Percentiles rank a stretch among this genome's conserved stretches.
Evolutionary conservation across 2,113 vertebrate genomes (phyloP).

Genomic region (Uria aalge): DNA sequence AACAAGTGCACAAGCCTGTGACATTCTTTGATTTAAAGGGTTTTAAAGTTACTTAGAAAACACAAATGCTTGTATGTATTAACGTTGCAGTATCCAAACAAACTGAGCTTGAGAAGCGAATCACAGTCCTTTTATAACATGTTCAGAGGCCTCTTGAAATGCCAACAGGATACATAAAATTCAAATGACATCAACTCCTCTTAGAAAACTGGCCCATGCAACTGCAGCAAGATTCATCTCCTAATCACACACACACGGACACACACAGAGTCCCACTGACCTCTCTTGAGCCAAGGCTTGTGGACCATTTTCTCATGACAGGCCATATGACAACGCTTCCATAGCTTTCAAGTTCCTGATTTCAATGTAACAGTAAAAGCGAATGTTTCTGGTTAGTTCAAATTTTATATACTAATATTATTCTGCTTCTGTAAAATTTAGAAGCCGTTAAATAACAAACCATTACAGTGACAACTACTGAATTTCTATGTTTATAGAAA

Average conservation of each 20-base stretch:
- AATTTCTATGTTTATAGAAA: slow-evolving; percentile 28
- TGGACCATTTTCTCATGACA: neutral
- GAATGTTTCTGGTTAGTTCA: neutral
- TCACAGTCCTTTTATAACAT: neutral
- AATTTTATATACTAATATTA: neutral
- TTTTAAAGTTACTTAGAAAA: neutral
- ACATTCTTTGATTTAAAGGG: neutral
- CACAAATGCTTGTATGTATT: neutral
- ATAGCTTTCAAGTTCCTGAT: neutral
- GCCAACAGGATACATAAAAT: neutral
- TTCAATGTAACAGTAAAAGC: neutral
- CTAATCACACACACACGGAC: neutral
- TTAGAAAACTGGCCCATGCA: neutral
- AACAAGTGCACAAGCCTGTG: neutral
- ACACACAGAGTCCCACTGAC: neutral
- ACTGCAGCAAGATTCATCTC: neutral
- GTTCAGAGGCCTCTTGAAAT: neutral
- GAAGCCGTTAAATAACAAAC: slow-evolving; percentile 30
- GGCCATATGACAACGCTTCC: neutral
- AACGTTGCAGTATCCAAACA: neutral
- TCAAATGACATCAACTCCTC: neutral
- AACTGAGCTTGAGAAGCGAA: neutral
- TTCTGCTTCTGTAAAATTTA: slow-evolving; percentile 26
- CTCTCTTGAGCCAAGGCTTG: neutral
- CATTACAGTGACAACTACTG: neutral